Evolutionary conservation across 2,888 invertebrate genomes (phyloP).

Genomic region (Amiota communis): DNA sequence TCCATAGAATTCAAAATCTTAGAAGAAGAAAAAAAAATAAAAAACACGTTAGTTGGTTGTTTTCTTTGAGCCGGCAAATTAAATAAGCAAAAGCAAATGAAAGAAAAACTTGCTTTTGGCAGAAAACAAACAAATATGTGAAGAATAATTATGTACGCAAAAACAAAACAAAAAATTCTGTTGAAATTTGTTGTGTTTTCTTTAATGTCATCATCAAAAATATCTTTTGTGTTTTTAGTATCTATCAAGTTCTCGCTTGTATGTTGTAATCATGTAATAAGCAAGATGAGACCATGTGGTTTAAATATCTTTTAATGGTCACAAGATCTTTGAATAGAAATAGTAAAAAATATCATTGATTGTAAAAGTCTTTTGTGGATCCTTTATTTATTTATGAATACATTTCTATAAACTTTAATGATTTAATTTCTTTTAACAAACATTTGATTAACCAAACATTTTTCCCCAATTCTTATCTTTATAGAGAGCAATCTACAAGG

Average conservation of each 20-base stretch:
- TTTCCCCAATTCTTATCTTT: slow-evolving; percentile 57
- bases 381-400: too few species aligned
- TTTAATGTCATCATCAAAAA: too few species aligned
- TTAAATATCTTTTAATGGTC: too few species aligned
- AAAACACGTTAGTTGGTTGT: not conserved
- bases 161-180: too few species aligned
- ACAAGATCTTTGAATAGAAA: too few species aligned
- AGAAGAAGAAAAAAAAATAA: not conserved
- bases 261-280: not conserved
- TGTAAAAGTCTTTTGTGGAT: too few species aligned
- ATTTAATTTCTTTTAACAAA: slow-evolving; percentile 10
- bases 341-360: too few species aligned
- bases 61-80: not conserved
- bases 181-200: too few species aligned
- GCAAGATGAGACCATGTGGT: not conserved
- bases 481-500: slow-evolving; percentile 76
- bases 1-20: too few species aligned
- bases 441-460: not conserved
- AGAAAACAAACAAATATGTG: not conserved
- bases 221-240: not conserved
- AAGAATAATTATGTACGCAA: not conserved
- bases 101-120: not conserved
- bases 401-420: not conserved
- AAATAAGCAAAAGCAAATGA: not conserved
- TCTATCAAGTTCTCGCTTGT: not conserved